Evolutionary conservation across 2,113 vertebrate genomes (phyloP).

Genomic region (Desmodus rotundus): DNA sequence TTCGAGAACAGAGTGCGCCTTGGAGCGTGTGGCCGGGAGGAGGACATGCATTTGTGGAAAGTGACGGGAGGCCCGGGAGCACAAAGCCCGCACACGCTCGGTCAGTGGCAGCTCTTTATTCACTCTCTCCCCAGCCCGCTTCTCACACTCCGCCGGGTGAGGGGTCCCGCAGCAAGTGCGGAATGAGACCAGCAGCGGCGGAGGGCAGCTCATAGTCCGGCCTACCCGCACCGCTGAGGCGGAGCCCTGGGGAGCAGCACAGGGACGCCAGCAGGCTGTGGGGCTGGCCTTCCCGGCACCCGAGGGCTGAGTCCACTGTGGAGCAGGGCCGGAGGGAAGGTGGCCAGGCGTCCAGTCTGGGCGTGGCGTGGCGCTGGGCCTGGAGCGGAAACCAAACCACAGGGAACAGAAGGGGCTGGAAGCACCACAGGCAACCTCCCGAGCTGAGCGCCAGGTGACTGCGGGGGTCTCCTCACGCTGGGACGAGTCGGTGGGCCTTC

Average conservation of each 20-base stretch:
- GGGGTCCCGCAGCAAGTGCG: accelerated
- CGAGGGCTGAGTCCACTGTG: accelerated
- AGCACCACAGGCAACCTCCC: not conserved
- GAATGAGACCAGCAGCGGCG: accelerated
- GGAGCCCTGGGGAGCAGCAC: not conserved
- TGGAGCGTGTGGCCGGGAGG: not conserved
- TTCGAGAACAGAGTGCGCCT: not conserved
- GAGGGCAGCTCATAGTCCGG: accelerated
- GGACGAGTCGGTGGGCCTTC: not conserved
- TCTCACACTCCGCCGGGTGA: accelerated
- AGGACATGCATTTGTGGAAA: no score
- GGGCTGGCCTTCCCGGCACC: not conserved
- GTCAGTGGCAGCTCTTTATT: not conserved
- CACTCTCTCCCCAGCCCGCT: accelerated
- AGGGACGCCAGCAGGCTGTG: accelerated
- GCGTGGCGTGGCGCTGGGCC: not conserved
- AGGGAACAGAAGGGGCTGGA: not conserved
- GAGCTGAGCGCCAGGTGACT: accelerated
- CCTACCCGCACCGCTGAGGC: accelerated
- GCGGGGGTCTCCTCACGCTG: no score
- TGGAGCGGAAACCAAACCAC: not conserved
- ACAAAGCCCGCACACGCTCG: accelerated
- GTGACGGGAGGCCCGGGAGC: not conserved
- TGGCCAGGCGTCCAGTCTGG: not conserved
- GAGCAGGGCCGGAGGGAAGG: not conserved